Evolutionary conservation across 2,113 vertebrate species (phyloP), one percentile per base, ranked within the genome.

Genomic region (Euleptes europaea): DNA sequence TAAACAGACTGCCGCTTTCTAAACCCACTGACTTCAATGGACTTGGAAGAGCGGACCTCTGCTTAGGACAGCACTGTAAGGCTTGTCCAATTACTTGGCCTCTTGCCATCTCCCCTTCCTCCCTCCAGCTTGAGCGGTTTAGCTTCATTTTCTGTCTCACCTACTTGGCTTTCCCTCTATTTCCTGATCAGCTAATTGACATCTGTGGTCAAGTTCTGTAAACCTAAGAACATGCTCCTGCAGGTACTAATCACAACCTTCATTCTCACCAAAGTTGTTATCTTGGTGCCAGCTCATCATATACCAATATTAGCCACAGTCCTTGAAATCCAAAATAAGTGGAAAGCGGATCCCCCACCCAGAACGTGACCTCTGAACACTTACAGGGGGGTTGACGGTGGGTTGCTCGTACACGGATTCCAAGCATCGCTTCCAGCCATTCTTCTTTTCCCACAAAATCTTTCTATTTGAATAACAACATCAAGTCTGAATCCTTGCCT

Each of bases 401-500:
- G n/a, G 17, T 19, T 63, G 38, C 21, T 78, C 67, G 23, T 4
- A 44, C 35, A 78, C 4, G 7, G 7, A 14, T 63, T 47, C 72
- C 35, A 44, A 83, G 13, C 67, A 69, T n/a, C 47, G 35, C 26
- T 40, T 79, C 84, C 19, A 76, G 33, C 23, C 77, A 5, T 21
- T 47, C 26, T 66, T 66, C 47, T 44, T 69, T 79, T 78, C 31
- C n/a, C n/a, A 42, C 35, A 67, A 42, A 17, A 42, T 28, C 33
- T 28, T 70, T 79, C 66, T 15, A 85, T 80, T 88, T 91, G 72
- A 88, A 91, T 80, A 87, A 82, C 23, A 83, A 78, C 70, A 60
- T 5, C 21, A n/a, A 49, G 14, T 13, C 31, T 51, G 72, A 82
- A 87, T 83, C 87, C 77, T 84, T 42, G 78, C 74, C 67, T 47